phyloP scores from a whole-genome alignment of 2,113 vertebrate species.

The Mus pahari region DNA sequence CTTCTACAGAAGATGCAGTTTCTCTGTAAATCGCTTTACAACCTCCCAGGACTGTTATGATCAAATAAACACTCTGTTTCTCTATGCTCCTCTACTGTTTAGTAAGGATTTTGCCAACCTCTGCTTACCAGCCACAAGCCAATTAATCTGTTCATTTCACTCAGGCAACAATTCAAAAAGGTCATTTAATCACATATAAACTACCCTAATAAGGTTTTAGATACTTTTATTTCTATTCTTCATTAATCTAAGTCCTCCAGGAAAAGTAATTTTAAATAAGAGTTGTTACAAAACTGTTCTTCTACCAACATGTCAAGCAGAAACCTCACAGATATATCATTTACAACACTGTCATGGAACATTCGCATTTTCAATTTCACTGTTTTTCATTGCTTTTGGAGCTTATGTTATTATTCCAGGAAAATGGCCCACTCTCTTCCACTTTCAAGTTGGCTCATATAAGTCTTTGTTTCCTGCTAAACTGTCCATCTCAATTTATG shows the following conservation, averaged over 20 bases:
- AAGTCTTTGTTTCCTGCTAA: background rate
- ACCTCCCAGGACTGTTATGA: background rate
- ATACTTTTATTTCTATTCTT: slow-evolving; percentile 1
- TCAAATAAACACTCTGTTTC: background rate
- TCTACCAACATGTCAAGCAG: background rate
- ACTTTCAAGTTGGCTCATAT: background rate
- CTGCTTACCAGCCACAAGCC: background rate
- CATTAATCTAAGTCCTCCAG: background rate
- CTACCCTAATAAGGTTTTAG: background rate
- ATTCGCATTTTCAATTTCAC: background rate
- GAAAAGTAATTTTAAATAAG: slow-evolving; percentile 10
- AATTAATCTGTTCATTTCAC: background rate
- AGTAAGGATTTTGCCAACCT: background rate
- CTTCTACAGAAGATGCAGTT: background rate
- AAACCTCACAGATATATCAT: background rate
- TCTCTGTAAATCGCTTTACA: background rate
- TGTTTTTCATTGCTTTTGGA: background rate
- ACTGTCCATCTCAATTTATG: background rate
- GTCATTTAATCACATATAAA: background rate
- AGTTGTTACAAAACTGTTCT: background rate
- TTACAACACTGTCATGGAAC: background rate
- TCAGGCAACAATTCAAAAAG: background rate
- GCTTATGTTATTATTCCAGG: background rate
- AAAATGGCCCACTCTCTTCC: background rate
- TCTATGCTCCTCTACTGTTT: background rate